These are phyloP conservation scores for Boloria selene DNA, from an alignment of 2,888 invertebrate species.

Conservation along the genomic window DNA sequence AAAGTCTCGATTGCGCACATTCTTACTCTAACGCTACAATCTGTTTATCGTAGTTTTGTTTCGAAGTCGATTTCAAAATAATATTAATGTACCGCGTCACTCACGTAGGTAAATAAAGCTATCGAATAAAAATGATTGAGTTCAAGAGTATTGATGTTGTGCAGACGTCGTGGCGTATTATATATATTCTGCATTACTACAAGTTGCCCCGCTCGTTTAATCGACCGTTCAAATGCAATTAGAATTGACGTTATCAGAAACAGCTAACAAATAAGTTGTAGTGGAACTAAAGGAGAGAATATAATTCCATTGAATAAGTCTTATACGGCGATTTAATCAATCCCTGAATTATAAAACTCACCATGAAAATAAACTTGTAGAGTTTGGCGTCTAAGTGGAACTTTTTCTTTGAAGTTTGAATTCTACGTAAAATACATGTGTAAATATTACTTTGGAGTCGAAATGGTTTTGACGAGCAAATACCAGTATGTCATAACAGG, in stretches of 20 bases:
- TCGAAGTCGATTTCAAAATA: constrained; percentile 46
- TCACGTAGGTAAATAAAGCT: constrained; percentile 21
- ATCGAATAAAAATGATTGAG: constrained; percentile 16
- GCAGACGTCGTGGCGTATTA: constrained; percentile 26
- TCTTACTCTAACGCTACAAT: constrained; percentile 47
- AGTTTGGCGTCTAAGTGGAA: constrained; percentile 29
- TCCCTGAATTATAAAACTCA: background rate
- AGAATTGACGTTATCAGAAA: constrained; percentile 41
- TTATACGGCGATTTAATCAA: too few relatives aligned
- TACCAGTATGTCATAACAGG: constrained; percentile 62
- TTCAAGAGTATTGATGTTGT: constrained; percentile 21
- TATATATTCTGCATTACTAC: constrained; percentile 25
- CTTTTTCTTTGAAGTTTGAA: constrained; percentile 33
- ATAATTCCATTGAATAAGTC: background rate
- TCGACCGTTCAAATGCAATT: constrained; percentile 40
- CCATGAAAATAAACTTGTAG: constrained; percentile 2
- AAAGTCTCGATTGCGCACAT: constrained; percentile 70
- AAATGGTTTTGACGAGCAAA: constrained; percentile 61
- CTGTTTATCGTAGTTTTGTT: constrained; percentile 56
- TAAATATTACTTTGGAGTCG: constrained; percentile 32
- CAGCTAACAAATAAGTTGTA: background rate
- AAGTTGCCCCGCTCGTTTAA: constrained; percentile 25
- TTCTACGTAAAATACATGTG: constrained; percentile 45
- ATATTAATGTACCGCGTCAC: constrained; percentile 7
- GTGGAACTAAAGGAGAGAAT: background rate